phyloP scores from a whole-genome alignment of 2,113 vertebrate species.

The Eupsittula cactorum region DNA sequence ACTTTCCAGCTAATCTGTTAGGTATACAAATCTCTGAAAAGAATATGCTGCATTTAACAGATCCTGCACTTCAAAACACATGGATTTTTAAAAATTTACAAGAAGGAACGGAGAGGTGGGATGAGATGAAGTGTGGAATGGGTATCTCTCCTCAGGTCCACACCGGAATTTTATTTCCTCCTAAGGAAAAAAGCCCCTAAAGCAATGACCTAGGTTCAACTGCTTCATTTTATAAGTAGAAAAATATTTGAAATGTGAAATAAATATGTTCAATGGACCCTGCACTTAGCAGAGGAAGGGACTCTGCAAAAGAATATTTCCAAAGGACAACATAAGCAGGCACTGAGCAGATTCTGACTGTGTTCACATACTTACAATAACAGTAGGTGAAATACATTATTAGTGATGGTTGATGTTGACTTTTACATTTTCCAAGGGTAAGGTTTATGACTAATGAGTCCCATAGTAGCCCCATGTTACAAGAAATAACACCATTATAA shows the following conservation, averaged over 20 bases:
- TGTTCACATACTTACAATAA: constrained; percentile 54
- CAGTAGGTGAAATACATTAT: constrained; percentile 57
- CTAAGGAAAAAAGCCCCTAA: not conserved
- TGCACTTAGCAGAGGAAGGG: not conserved
- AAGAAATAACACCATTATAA: constrained; percentile 57
- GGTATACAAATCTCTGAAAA: not conserved
- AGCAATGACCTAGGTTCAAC: not conserved
- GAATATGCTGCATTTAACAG: not conserved
- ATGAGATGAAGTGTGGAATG: not conserved
- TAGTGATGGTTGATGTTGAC: constrained; percentile 35
- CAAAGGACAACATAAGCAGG: not conserved
- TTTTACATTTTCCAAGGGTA: constrained; percentile 47
- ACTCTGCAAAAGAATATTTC: constrained; percentile 21
- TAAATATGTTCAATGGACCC: not conserved
- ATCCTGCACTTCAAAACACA: not conserved
- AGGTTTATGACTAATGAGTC: constrained; percentile 59
- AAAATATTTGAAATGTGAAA: constrained; percentile 5
- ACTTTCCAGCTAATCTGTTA: not conserved
- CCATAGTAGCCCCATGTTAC: constrained; percentile 18
- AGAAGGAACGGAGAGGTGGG: not conserved
- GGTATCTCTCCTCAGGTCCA: not conserved
- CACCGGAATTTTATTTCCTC: not conserved
- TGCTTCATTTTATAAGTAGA: not conserved
- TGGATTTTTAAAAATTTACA: not conserved
- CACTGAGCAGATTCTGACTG: constrained; percentile 5